These are phyloP conservation scores for Didymodactylos carnosus DNA, from an alignment of 2,888 invertebrate species.

Conservation along the genomic window DNA sequence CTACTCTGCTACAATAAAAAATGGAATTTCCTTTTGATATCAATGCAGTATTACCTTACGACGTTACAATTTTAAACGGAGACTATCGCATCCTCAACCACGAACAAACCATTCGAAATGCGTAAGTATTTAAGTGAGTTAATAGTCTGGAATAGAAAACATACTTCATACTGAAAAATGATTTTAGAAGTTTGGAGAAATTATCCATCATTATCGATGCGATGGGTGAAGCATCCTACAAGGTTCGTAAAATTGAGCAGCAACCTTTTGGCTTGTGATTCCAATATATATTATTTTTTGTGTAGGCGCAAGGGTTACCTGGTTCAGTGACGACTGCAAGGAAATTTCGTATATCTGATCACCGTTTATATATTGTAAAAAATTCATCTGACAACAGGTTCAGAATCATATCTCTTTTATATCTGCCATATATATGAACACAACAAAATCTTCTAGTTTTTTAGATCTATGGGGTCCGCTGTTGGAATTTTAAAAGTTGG, in stretches of 20 bases:
- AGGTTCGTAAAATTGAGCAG: conserved; percentile 18
- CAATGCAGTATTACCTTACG: conserved; percentile 22
- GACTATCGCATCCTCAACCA: conserved; percentile 2
- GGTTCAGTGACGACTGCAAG: conserved; percentile 28
- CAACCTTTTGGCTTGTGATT: no score
- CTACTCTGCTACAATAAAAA: no score
- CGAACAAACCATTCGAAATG: not conserved
- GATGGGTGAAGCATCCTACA: conserved; percentile 32
- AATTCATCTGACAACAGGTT: conserved; percentile 25
- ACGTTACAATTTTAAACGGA: conserved; percentile 23
- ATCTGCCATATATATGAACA: not conserved
- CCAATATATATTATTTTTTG: not conserved
- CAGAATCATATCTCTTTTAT: conserved; percentile 6
- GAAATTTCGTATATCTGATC: conserved; percentile 26
- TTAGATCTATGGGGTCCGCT: conserved; percentile 36
- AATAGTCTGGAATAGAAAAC: not conserved
- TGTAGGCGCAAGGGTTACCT: conserved; percentile 31
- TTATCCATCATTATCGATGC: conserved; percentile 25
- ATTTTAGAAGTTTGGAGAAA: conserved; percentile 15
- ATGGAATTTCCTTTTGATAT: conserved; percentile 29
- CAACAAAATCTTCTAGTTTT: not conserved
- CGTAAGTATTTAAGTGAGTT: not conserved
- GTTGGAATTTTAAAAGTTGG: conserved; percentile 75
- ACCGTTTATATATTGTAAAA: conserved; percentile 30
- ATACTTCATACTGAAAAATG: no score